Base-by-base conservation (phyloP, 2,888 invertebrate species). In the Eurytoma californica region DNA sequence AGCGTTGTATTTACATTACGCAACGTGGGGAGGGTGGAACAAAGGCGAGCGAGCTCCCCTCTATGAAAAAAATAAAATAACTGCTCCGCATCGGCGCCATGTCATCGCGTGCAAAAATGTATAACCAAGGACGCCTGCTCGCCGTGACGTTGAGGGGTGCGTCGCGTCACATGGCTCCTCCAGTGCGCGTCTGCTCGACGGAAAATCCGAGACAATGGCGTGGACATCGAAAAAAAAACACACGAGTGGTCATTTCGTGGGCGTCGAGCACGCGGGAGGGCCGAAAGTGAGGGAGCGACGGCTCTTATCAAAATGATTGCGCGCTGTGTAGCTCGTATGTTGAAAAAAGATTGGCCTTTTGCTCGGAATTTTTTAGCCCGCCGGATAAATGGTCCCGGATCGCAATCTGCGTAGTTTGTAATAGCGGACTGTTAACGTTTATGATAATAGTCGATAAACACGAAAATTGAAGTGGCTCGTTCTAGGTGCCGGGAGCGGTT, bases 71-170 rank as follows among this genome's bases (percentile, higher is more conserved):
- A 72, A n/a, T n/a, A 53, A 75, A 3, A 39, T 39, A 39, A 39
- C 39, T 9, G 39, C 13, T 47, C 28, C 20, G 39, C 63, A 63
- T 73, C 16, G 18, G 28, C 39, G 57, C 63, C 57, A 70, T n/a
- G 63, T 72, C 55, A 58, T 76, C 73, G 65, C 73, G 73, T 73
- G 80, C 68, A 77, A 80, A 80, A 76, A 80, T 80, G n/a, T 72
- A 72, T 75, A 75, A 57, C 3, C 39, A 18, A 53, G 14, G 18
- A 79, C 73, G 58, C 70, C 61, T 58, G 67, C 53, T 67, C 55
- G 67, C 67, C 53, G 67, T 61, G 70, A 68, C 65, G 20, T 53
- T 61, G 53, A 61, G 49, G 28, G 61, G 55, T n/a, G 72, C 16
- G 16, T 39, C 12, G 47, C 12, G 18, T 16, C 24, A 18, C 18